Evolutionary conservation across 2,888 invertebrate genomes (phyloP), one percentile per base, ranked within the genome.

Genomic region (Eristalis arbustorum): DNA sequence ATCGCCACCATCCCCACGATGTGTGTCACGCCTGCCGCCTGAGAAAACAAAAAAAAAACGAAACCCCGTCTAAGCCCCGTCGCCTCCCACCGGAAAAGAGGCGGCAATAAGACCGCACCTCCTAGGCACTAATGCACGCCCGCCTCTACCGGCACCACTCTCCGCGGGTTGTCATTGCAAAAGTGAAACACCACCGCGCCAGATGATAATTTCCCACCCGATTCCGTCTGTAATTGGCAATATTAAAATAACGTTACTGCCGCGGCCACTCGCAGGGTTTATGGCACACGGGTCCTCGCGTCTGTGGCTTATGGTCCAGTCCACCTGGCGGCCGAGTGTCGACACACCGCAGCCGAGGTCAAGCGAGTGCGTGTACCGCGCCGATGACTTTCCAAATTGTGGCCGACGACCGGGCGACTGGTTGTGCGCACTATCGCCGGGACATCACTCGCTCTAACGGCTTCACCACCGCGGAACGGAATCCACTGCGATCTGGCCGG

Each of bases 221-320:
- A 83, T 74, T 87, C 82, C 66, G 78, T 74, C 83, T 78, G 78
- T 87, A 87, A 87, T 87, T 87, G 87, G 87, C 78, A 72, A 75
- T 87, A 82, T 83, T 87, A 87, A 87, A 87, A 83, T 87, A 83
- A 87, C 83, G 78, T 78, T 87, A 83, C 83, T 87, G 83, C 78
- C 78, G 82, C 77, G 69, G 66, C 77, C 74, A 75, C 34, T 71
- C 71, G 78, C 87, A 87, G 83, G 87, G 82, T 28, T 23, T 59
- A 28, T 28, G 59, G 87, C 61, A 77, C 81, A 63, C 18, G 28
- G 59, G 64, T 77, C 59, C 25, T 25, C 25, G n/a, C n/a, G 37
- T 59, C 67, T 25, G 76, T 76, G 81, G 57, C 59, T 61, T 68
- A 77, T 81, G 69, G 63, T 56, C 40, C 49, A 57, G 63, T 56